These are phyloP conservation scores for Heteromyza rotundicornis DNA, from an alignment of 2,888 invertebrate genomes.

Conservation along the genomic window DNA sequence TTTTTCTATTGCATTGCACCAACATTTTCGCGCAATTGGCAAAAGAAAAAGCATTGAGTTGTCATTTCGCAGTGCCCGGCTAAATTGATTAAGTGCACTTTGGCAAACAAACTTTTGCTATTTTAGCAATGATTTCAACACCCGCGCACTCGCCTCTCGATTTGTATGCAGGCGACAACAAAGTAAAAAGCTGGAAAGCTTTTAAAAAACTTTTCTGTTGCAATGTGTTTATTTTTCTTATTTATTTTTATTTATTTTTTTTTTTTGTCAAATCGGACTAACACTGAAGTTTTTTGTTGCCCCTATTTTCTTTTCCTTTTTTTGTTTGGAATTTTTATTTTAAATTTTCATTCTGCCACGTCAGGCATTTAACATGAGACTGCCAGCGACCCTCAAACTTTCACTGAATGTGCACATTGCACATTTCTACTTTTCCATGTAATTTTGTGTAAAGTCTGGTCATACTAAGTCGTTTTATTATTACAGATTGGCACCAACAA, in stretches of 20 bases:
- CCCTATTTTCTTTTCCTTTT: no score
- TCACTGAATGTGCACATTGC: no score
- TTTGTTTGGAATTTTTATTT: background rate
- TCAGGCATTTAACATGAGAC: background rate
- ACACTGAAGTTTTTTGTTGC: no score
- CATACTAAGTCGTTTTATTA: no score
- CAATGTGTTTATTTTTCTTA: background rate
- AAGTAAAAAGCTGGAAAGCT: slow-evolving; percentile 17
- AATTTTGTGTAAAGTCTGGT: no score
- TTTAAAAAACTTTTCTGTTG: slow-evolving; percentile 10
- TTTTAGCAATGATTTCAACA: slow-evolving; percentile 33
- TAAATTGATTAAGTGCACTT: slow-evolving; percentile 62
- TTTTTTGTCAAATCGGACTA: no score
- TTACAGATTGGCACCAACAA: slow-evolving; percentile 63
- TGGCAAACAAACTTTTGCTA: slow-evolving; percentile 54
- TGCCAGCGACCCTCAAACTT: no score
- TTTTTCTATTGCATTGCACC: background rate
- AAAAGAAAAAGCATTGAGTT: slow-evolving; percentile 17
- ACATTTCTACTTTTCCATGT: no score
- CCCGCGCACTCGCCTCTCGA: background rate
- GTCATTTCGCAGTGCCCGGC: slow-evolving; percentile 22
- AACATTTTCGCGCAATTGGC: slow-evolving; percentile 3
- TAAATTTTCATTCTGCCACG: background rate
- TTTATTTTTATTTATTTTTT: background rate
- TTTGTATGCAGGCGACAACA: background rate